These are phyloP conservation scores for Leptura quadrifasciata DNA, from an alignment of 2,888 invertebrate species.

Conservation along the genomic window DNA sequence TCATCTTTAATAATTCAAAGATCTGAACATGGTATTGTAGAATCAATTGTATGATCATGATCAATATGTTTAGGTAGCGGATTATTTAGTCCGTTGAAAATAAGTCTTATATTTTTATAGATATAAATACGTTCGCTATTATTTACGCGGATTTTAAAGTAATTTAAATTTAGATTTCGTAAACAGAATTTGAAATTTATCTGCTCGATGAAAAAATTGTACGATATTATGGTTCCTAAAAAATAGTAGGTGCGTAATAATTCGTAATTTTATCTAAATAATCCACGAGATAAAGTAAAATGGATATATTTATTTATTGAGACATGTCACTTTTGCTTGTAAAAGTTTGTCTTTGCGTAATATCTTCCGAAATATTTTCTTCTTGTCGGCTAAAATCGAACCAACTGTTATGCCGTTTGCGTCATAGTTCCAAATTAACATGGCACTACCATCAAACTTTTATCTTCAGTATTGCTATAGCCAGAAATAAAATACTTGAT, in stretches of 20 bases:
- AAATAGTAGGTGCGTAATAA: neutral
- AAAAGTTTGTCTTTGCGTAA: no score
- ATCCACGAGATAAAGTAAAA: neutral
- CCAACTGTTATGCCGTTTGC: neutral
- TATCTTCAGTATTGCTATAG: no score
- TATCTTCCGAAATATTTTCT: no score
- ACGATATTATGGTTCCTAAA: neutral
- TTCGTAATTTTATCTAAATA: neutral
- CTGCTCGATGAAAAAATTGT: neutral
- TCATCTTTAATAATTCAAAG: neutral
- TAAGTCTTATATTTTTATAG: neutral
- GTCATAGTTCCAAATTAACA: no score
- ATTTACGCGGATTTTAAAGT: slow-evolving; percentile 1
- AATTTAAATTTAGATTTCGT: neutral
- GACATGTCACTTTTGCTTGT: neutral
- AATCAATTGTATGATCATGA: neutral
- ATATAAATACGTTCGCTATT: slow-evolving; percentile 7
- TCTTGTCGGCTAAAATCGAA: neutral
- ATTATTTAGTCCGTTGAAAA: neutral
- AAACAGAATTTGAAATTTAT: neutral
- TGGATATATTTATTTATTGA: neutral
- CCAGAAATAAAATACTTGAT: no score
- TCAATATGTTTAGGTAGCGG: neutral
- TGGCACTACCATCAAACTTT: no score
- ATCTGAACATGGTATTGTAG: neutral